phyloP scores from a whole-genome alignment of 2,888 invertebrate genomes.

The Coelogynopora nodosa region DNA sequence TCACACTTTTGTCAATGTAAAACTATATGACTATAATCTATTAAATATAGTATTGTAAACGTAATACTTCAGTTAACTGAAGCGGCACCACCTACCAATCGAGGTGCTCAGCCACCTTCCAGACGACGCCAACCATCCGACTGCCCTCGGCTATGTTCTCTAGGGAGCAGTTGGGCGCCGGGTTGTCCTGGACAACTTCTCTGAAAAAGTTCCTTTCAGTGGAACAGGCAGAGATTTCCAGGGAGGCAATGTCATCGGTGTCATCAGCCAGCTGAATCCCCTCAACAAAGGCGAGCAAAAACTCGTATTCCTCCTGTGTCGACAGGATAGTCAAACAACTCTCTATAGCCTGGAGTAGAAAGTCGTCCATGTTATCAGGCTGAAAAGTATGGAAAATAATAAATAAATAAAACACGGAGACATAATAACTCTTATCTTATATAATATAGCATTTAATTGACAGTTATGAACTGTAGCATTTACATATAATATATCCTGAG shows the following conservation, averaged over 20 bases:
- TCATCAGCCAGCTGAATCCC: neutral
- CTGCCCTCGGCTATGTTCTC: neutral
- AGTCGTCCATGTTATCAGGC: neutral
- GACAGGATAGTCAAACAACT: neutral
- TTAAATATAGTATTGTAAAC: no score
- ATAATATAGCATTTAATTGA: no score
- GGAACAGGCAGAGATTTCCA: neutral
- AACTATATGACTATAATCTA: no score
- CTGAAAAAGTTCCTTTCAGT: neutral
- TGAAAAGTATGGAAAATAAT: no score
- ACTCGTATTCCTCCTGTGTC: neutral
- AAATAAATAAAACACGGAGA: no score
- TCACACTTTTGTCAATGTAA: no score
- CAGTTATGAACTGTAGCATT: no score
- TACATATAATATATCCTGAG: no score
- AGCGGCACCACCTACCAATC: conserved; percentile 16
- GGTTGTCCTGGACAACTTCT: neutral
- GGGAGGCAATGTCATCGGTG: neutral
- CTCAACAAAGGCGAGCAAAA: neutral
- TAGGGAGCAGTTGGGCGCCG: conserved; percentile 17
- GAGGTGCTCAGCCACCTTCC: conserved; percentile 35
- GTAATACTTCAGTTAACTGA: no score
- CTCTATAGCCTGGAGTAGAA: neutral
- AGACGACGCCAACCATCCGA: neutral
- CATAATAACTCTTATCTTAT: no score